Base-by-base conservation (phyloP, 1,140 invertebrate species). In the Solen grandis region DNA sequence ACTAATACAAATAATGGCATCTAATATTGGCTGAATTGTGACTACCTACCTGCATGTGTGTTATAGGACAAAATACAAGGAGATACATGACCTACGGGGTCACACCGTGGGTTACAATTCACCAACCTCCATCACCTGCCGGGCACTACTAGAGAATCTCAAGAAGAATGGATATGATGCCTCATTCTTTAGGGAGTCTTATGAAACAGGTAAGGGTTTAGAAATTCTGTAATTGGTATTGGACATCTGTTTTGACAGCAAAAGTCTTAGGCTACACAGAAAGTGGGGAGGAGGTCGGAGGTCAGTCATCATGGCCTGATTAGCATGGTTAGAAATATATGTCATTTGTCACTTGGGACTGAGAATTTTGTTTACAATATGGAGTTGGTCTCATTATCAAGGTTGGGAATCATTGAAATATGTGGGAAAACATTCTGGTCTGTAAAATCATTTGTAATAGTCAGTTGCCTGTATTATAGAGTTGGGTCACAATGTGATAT, bases 31-130 rank as follows among this genome's bases (percentile, higher is more conserved):
- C n/a, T n/a, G n/a, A 10, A 46, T 10, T 46, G 41, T 46, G 41
- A 46, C 41, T 46, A 46, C 41, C 41, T 38, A 16, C 22, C 35
- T 35, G 3, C 16, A 22, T 19, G 19, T 70, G 5, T 72, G 25
- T 63, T 73, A 27, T 62, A 79, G 74, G 27, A 36, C 52, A 19
- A 79, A 83, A 38, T 83, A 80, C 50, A 83, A 83, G 57, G 69
- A 83, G 29, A 38, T 83, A 19, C 54, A 62, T 35, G 62, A 79
- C 54, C 46, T 73, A 22, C 35, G 74, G 36, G 77, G 77, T 19
- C 63, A 80, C 54, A 74, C 38, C 14, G 52, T 62, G 16, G 80
- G 55, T 19, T 75, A 41, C 66, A 69, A 50, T 52, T 55, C 41
- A 29, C 25, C 27, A 1, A 75, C 80, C 16, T 19, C 69, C 5